These are phyloP conservation scores for Hylaeus anthracinus DNA, from an alignment of 1,140 invertebrate species.

Conservation along the genomic window DNA sequence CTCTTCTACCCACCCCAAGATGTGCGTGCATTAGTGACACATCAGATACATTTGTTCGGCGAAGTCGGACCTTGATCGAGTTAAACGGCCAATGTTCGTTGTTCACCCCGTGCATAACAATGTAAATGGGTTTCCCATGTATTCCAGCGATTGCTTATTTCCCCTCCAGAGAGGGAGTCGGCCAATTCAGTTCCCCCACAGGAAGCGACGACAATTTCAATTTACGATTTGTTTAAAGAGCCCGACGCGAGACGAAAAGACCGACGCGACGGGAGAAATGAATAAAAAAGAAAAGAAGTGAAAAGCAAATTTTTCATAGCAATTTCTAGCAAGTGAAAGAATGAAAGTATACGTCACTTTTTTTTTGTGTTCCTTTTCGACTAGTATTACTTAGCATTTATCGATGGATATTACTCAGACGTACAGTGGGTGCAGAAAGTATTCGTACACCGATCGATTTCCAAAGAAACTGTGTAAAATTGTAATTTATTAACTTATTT, in stretches of 20 bases:
- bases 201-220: conserved; percentile 80
- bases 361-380: too few relatives aligned
- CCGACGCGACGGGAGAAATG: background rate
- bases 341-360: too few relatives aligned
- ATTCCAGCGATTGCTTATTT: conserved; percentile 73
- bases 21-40: background rate
- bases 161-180: conserved; percentile 63
- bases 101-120: conserved; percentile 56
- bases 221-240: conserved; percentile 76
- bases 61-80: conserved; percentile 44
- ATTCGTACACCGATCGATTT: too few relatives aligned
- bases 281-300: background rate
- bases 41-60: conserved; percentile 1
- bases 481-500: too few relatives aligned
- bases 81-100: conserved; percentile 41
- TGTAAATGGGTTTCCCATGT: conserved; percentile 69
- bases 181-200: conserved; percentile 68
- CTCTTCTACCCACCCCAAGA: too few relatives aligned
- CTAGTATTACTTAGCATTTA: too few relatives aligned
- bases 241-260: conserved; percentile 40
- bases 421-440: too few relatives aligned
- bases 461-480: too few relatives aligned
- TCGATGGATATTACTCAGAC: too few relatives aligned
- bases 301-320: background rate
- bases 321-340: too few relatives aligned